Conservation (phyloP, 2,113 vertebrate genomes). For the Orientallactaga bullata region DNA sequence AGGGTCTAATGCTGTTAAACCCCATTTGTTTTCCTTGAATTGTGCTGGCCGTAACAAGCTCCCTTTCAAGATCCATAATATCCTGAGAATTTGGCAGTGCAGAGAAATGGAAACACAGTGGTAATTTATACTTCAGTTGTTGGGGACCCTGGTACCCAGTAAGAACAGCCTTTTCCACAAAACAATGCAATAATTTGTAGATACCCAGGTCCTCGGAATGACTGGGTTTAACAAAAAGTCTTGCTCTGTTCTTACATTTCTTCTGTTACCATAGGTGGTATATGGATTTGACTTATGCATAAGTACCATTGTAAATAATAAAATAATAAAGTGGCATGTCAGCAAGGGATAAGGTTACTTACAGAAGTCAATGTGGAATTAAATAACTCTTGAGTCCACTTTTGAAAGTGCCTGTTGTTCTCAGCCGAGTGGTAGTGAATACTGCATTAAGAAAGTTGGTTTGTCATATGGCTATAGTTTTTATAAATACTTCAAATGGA, state of each 20-base stretch:
- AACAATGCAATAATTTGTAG: not conserved
- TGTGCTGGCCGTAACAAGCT: not conserved
- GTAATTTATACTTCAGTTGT: conserved; percentile 49
- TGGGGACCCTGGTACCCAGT: not conserved
- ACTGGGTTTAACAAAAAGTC: conserved; percentile 41
- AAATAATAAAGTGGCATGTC: conserved; percentile 75
- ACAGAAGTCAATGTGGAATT: conserved; percentile 71
- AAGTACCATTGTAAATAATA: conserved; percentile 67
- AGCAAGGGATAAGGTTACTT: conserved; percentile 67
- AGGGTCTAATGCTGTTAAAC: not conserved
- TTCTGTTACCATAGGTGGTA: conserved; percentile 53
- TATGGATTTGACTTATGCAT: conserved; percentile 65
- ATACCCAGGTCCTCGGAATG: conserved; percentile 62
- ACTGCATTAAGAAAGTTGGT: conserved; percentile 31
- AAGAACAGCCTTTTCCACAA: not conserved
- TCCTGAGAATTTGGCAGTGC: conserved; percentile 32
- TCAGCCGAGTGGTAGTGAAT: conserved; percentile 28
- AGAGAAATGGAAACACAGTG: not conserved
- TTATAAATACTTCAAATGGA: conserved; percentile 59
- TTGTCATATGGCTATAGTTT: conserved; percentile 35
- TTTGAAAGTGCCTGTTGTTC: conserved; percentile 45
- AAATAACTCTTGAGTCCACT: conserved; percentile 62
- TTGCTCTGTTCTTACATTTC: not conserved
- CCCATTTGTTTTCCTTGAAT: not conserved
- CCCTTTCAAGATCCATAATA: conserved; percentile 12